A percentile compares a stretch with the other conserved stretches of the same genome.
Conservation (phyloP, 2,113 vertebrate species). For the Struthidea cinerea region DNA sequence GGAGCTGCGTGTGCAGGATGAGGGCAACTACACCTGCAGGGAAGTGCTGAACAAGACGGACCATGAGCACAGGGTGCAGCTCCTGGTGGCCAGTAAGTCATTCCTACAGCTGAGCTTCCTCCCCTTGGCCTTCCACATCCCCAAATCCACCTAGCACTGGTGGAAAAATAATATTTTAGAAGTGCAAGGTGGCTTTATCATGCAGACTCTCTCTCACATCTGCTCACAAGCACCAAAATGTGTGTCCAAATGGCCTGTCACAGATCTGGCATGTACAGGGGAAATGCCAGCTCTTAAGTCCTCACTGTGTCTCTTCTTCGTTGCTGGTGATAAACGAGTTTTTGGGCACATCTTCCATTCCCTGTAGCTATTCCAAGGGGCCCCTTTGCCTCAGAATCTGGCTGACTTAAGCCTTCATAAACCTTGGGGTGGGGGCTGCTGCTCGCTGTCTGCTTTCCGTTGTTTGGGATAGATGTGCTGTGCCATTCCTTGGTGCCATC, state of each 20-base stretch:
- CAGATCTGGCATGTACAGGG: not conserved
- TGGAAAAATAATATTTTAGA: not conserved
- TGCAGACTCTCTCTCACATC: not conserved
- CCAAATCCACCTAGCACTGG: not conserved
- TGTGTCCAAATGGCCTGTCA: too few species aligned
- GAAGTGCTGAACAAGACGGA: slow-evolving; percentile 27
- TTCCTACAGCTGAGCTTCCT: fast-evolving
- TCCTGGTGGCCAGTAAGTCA: slow-evolving; percentile 81
- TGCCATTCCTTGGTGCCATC: not conserved
- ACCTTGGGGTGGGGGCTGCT: not conserved
- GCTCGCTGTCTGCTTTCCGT: not conserved
- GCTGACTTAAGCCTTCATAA: not conserved
- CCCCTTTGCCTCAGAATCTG: not conserved
- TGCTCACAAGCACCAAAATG: fast-evolving
- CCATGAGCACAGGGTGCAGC: slow-evolving; percentile 60
- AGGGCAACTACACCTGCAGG: slow-evolving; percentile 79
- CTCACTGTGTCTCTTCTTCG: not conserved
- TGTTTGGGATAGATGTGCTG: not conserved
- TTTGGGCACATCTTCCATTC: not conserved
- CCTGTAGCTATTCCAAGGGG: not conserved
- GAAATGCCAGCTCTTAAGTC: not conserved
- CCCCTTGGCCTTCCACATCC: fast-evolving
- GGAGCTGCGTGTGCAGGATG: slow-evolving; percentile 62
- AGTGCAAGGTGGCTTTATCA: fast-evolving
- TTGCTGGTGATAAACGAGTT: not conserved